Evolutionary conservation across 1,140 invertebrate species (phyloP).

Genomic region (Sycophaga agraensis): DNA sequence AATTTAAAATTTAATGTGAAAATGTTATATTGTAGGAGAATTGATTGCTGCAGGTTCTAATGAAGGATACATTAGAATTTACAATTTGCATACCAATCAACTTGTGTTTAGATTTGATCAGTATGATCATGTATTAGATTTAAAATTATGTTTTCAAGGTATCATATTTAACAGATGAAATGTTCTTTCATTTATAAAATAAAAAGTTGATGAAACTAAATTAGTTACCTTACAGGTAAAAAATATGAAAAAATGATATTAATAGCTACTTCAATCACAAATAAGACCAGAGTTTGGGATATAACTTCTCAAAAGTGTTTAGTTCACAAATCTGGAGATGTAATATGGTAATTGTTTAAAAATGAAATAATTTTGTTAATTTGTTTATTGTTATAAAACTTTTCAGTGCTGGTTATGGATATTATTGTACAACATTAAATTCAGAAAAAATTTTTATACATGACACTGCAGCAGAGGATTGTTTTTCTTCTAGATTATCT

Average conservation of each 20-base stretch:
- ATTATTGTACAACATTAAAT: constrained; percentile 20
- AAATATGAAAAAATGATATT: constrained; percentile 17
- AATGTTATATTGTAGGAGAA: constrained; percentile 23
- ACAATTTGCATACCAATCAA: constrained; percentile 6
- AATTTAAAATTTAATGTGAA: not conserved
- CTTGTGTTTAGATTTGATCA: constrained; percentile 26
- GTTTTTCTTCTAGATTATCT: constrained; percentile 5
- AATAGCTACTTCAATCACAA: constrained; percentile 20
- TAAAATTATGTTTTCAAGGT: constrained; percentile 28
- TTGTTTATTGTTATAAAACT: constrained; percentile 1
- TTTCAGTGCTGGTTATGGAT: constrained; percentile 35
- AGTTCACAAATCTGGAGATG: constrained; percentile 11
- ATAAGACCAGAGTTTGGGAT: constrained; percentile 32
- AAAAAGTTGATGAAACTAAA: not conserved
- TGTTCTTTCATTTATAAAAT: too few species aligned
- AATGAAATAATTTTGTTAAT: not conserved
- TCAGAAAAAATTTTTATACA: constrained; percentile 8
- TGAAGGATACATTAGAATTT: constrained; percentile 34
- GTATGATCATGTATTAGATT: constrained; percentile 10
- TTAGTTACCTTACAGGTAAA: not conserved
- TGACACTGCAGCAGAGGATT: not conserved
- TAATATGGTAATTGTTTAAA: constrained; percentile 31
- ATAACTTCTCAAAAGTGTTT: constrained; percentile 12
- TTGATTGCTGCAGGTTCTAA: constrained; percentile 32
- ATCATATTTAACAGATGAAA: too few species aligned